Evolutionary conservation across 2,888 invertebrate species (phyloP), one percentile per base, ranked within the genome.

Genomic region (Agonopterix heracliana): DNA sequence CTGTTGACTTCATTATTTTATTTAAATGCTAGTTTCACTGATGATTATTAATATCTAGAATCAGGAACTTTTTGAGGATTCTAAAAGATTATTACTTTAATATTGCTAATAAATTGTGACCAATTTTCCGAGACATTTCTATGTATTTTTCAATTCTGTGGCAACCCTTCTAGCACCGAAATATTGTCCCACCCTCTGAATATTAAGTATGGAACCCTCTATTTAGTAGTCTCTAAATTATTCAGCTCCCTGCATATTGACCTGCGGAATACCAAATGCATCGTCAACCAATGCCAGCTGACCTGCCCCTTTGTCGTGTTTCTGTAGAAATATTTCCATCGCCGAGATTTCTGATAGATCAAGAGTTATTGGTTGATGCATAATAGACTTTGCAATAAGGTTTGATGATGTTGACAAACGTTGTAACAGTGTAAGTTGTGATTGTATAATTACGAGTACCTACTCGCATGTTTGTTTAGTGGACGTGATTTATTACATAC

Each of bases 201-300:
- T 82, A 83, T 83, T 83, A 84, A 83, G 66, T 71, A 72, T 66
- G 67, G 63, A 68, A 68, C 77, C 77, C 70, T 78, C 67, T 78
- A 76, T 84, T 84, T 83, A 82, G 80, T 71, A 71, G 71, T 64
- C 55, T 64, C 73, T 80, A 76, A 81, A 84, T 84, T 78, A 85
- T 84, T 81, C 81, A 79, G 60, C 63, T 62, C 59, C 68, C 66
- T 72, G 71, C 71, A 74, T 81, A 82, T 79, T 81, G 81, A 78
- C 76, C 75, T 65, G 60, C 54, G 54, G 74, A 74, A 78, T 81
- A 74, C 57, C 53, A 68, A 75, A 76, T 67, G 67, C 62, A 64
- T 51, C 53, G 49, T 46, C 43, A 47, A 54, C 76, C 76, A 73
- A 26, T 26, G 49, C 48, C 38, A 2, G 2, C 34, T 53, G 74